These are phyloP conservation scores for Onychomys torridus DNA, from an alignment of 2,797 vertebrate species.

Conservation along the genomic window DNA sequence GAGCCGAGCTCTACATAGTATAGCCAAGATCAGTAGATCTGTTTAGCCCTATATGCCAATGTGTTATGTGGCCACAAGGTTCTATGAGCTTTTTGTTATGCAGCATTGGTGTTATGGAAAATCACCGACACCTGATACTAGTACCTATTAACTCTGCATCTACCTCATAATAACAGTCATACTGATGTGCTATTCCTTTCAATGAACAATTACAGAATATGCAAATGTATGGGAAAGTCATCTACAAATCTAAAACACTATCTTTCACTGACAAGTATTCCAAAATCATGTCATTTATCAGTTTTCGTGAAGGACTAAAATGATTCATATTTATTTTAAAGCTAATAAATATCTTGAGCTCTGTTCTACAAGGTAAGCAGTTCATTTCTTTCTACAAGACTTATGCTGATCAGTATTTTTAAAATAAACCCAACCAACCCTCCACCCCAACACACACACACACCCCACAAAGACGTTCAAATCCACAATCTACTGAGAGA, in stretches of 20 bases:
- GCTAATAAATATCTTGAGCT: background rate
- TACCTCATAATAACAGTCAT: background rate
- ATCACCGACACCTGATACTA: background rate
- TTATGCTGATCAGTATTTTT: background rate
- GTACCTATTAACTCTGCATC: background rate
- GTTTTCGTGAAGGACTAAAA: conserved; percentile 42
- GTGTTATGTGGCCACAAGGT: background rate
- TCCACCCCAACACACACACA: background rate
- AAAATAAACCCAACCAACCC: background rate
- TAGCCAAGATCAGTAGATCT: background rate
- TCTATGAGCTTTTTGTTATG: background rate
- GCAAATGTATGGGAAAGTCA: background rate
- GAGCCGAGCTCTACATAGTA: background rate
- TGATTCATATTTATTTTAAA: conserved; percentile 6
- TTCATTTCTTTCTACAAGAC: conserved; percentile 7
- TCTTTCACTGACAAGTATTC: background rate
- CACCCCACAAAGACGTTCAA: background rate
- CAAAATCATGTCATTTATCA: conserved; percentile 27
- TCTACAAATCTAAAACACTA: background rate
- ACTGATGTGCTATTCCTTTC: background rate
- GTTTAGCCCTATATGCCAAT: background rate
- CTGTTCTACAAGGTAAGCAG: conserved; percentile 27
- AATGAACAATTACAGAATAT: conserved; percentile 3
- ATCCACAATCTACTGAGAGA: background rate
- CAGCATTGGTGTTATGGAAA: background rate